phyloP scores from a whole-genome alignment of 1,140 invertebrate species.

The Pogonus chalceus region DNA sequence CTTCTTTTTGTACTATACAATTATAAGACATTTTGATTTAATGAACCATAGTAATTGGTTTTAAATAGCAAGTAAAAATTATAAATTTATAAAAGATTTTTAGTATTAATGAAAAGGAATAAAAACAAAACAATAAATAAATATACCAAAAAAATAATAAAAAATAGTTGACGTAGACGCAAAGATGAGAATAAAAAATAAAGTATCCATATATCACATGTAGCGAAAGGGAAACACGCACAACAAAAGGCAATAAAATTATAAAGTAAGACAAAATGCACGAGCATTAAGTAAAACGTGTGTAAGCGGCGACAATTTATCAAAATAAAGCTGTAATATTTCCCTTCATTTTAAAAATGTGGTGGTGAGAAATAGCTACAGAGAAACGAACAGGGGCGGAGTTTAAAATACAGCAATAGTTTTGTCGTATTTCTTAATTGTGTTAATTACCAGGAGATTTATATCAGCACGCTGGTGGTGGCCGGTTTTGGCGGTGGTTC shows the following conservation, averaged over 20 bases:
- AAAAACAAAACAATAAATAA: too few species aligned
- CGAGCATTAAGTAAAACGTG: slow-evolving; percentile 2
- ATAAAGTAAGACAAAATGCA: slow-evolving; percentile 3
- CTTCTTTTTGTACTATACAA: too few species aligned
- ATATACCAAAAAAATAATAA: too few species aligned
- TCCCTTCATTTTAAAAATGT: not conserved
- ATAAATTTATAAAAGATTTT: too few species aligned
- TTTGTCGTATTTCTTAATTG: slow-evolving; percentile 6
- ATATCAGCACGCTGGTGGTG: not conserved
- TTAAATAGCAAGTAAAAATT: too few species aligned
- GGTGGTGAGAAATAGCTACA: not conserved
- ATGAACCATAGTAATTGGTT: too few species aligned
- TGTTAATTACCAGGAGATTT: slow-evolving; percentile 2
- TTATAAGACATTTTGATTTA: too few species aligned
- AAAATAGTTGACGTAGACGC: not conserved
- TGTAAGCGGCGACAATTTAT: not conserved
- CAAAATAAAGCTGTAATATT: slow-evolving; percentile 7
- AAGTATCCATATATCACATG: not conserved
- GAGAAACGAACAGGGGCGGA: not conserved
- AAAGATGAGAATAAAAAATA: not conserved
- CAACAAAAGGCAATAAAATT: not conserved
- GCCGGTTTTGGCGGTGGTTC: not conserved
- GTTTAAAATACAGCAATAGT: not conserved
- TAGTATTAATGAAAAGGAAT: too few species aligned
- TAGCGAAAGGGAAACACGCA: not conserved